phyloP scores from a whole-genome alignment of 2,888 invertebrate species.

The Cyclophora punctaria region DNA sequence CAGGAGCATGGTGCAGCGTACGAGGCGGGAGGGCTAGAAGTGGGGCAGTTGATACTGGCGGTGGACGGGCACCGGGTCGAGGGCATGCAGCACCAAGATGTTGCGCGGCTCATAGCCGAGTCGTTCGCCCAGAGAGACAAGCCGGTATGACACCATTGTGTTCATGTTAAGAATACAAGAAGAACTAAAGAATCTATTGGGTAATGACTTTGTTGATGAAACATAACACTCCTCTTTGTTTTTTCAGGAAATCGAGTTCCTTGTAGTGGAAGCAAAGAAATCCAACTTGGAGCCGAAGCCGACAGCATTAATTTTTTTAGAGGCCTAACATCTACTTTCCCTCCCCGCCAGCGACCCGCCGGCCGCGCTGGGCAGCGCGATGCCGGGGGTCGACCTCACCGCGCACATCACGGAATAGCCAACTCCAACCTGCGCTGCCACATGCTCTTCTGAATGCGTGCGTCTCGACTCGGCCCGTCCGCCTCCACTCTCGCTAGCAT shows the following conservation, averaged over 20 bases:
- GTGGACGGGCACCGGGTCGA: constrained; percentile 88
- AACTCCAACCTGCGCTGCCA: constrained; percentile 75
- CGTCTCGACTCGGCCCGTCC: constrained; percentile 1
- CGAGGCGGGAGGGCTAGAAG: constrained; percentile 93
- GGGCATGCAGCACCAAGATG: constrained; percentile 91
- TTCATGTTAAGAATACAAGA: too few relatives aligned
- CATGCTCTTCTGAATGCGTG: constrained; percentile 68
- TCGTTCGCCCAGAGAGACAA: constrained; percentile 93
- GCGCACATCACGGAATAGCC: constrained; percentile 75
- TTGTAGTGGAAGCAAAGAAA: constrained; percentile 94
- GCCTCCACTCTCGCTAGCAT: constrained; percentile 2
- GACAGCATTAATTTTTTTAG: constrained; percentile 91
- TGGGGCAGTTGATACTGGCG: constrained; percentile 94
- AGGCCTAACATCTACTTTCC: constrained; percentile 94
- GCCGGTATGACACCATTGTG: constrained; percentile 41
- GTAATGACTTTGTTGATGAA: background rate
- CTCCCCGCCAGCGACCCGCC: constrained; percentile 87
- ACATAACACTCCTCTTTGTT: background rate
- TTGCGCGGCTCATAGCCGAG: constrained; percentile 93
- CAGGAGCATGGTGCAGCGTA: constrained; percentile 96
- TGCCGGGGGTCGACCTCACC: constrained; percentile 77
- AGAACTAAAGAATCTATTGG: background rate
- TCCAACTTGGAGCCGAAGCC: constrained; percentile 94
- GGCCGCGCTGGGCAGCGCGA: constrained; percentile 79
- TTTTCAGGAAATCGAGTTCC: constrained; percentile 89